Evolutionary conservation across 2,113 vertebrate species (phyloP).

Genomic region (Salvelinus fontinalis): DNA sequence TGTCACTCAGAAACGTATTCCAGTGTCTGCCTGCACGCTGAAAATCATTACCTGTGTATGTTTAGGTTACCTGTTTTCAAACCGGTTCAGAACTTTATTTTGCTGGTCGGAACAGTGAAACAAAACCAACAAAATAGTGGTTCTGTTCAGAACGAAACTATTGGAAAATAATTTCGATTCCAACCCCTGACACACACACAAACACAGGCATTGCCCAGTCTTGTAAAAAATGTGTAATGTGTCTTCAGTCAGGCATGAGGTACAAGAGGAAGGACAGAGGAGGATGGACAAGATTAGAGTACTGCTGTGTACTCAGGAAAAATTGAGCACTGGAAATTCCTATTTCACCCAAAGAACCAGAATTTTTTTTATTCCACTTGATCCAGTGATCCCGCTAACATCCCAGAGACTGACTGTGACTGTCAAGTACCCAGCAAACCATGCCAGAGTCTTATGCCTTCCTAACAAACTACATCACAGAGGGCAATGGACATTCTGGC

Average conservation of each 20-base stretch:
- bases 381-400: not conserved
- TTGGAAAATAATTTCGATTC: no score
- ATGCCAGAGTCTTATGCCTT: conserved; percentile 38
- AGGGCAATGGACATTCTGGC: conserved; percentile 30
- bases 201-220: not conserved
- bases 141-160: no score
- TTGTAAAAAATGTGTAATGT: not conserved
- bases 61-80: no score
- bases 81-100: no score
- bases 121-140: no score
- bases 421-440: conserved; percentile 41
- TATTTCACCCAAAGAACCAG: conserved; percentile 12
- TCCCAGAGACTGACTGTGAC: conserved; percentile 4
- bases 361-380: not conserved
- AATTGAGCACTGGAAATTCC: conserved; percentile 19
- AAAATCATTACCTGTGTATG: no score
- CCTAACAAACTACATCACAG: conserved; percentile 34
- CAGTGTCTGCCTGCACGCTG: no score
- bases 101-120: no score
- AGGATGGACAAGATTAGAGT: conserved; percentile 27
- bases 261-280: conserved; percentile 7
- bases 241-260: conserved; percentile 39
- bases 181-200: not conserved
- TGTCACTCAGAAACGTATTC: no score
- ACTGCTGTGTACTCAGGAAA: conserved; percentile 17